Percentiles rank a stretch among this genome's conserved stretches.
Conservation (phyloP, 2,113 vertebrate species). For the Plotosus lineatus region DNA sequence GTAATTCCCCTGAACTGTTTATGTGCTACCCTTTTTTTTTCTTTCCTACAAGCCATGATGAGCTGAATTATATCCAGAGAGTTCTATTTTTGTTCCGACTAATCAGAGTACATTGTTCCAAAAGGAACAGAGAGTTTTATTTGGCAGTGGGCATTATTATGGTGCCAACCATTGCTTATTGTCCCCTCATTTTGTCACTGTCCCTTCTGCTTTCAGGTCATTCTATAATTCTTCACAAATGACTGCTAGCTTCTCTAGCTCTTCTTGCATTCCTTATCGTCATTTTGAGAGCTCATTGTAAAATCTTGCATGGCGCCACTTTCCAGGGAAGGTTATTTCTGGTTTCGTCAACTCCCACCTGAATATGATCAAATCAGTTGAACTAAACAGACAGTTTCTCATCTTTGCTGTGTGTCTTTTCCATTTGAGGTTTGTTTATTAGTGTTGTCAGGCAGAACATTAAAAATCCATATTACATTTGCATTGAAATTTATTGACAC, state of each 20-base stretch:
- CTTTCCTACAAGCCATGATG: too few relatives aligned
- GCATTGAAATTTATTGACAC: background rate
- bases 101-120: background rate
- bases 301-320: background rate
- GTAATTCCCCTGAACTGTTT: background rate
- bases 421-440: background rate
- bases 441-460: background rate
- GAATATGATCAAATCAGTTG: background rate
- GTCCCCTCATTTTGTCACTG: background rate
- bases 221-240: background rate
- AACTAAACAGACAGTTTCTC: background rate
- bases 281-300: background rate
- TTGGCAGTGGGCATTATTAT: background rate
- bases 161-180: background rate
- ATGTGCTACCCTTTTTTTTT: too few relatives aligned
- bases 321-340: background rate
- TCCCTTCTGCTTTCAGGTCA: background rate
- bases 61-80: background rate
- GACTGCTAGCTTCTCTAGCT: background rate
- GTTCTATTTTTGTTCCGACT: background rate
- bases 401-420: background rate
- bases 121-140: background rate
- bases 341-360: background rate
- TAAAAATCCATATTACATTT: background rate
- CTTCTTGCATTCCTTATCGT: background rate